These are phyloP conservation scores for Parazoanthus swiftii DNA, from an alignment of 92 coral and sea anemone genomes.

Conservation along the genomic window DNA sequence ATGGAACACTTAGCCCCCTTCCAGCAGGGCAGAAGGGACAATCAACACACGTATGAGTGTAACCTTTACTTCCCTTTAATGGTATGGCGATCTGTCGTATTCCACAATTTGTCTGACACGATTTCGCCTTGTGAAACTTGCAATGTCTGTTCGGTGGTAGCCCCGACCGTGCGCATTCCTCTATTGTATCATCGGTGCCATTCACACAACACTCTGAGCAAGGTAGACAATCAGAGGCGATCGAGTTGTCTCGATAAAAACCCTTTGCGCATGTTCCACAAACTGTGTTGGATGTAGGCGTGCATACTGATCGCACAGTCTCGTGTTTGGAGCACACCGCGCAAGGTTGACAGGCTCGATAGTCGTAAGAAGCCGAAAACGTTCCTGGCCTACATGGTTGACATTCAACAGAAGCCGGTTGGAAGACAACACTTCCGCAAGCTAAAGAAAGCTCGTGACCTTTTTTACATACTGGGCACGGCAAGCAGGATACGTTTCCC, in stretches of 20 bases:
- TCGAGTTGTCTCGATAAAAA: slow-evolving; percentile 21
- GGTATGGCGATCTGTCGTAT: not conserved
- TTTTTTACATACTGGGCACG: slow-evolving; percentile 2
- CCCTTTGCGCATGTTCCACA: slow-evolving; percentile 47
- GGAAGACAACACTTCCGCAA: slow-evolving; percentile 32
- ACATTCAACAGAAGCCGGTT: not conserved
- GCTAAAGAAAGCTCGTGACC: slow-evolving; percentile 38
- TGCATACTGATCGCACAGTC: slow-evolving; percentile 32
- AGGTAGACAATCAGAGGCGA: slow-evolving; percentile 3
- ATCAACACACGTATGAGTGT: not conserved
- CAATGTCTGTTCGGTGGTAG: slow-evolving; percentile 28
- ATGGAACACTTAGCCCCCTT: slow-evolving; percentile 27
- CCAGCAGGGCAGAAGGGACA: slow-evolving; percentile 26
- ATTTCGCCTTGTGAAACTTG: not conserved
- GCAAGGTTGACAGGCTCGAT: slow-evolving; percentile 38
- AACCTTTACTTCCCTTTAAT: not conserved
- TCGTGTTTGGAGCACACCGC: slow-evolving; percentile 1
- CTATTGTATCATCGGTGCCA: not conserved
- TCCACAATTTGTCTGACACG: not conserved
- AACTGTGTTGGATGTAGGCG: slow-evolving; percentile 39
- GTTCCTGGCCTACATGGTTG: slow-evolving; percentile 38
- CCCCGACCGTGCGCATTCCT: slow-evolving; percentile 17
- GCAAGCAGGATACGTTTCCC: not conserved
- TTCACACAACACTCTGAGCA: slow-evolving; percentile 50
- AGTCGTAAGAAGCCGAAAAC: slow-evolving; percentile 15